These are phyloP conservation scores for Podarcis cretensis DNA, from an alignment of 2,113 vertebrate genomes.

Conservation along the genomic window DNA sequence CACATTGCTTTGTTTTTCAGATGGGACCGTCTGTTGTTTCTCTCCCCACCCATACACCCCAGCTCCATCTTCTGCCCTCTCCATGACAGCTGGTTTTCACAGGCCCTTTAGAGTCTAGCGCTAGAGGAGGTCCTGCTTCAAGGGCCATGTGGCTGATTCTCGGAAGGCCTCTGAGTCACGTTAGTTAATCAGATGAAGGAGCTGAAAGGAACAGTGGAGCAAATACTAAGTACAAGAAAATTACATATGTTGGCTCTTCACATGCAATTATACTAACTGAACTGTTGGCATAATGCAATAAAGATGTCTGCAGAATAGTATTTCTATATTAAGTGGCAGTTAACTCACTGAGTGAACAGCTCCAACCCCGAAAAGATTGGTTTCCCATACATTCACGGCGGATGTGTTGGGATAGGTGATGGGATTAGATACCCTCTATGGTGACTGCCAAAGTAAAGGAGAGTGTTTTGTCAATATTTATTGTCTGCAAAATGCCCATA, in stretches of 20 bases:
- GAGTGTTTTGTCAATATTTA: constrained; percentile 4
- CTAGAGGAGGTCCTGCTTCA: constrained; percentile 27
- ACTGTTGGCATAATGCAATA: constrained; percentile 73
- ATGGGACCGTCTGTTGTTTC: constrained; percentile 29
- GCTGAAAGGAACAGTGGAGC: constrained; percentile 70
- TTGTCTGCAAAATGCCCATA: not conserved
- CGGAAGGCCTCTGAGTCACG: constrained; percentile 71
- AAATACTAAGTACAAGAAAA: constrained; percentile 76
- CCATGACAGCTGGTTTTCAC: not conserved
- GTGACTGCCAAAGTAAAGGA: not conserved
- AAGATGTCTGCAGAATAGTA: constrained; percentile 58
- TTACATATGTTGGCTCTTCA: constrained; percentile 78
- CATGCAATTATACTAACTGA: constrained; percentile 78
- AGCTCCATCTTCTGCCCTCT: not conserved
- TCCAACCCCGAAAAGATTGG: constrained; percentile 25
- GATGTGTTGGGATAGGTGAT: not conserved
- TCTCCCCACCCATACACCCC: not conserved
- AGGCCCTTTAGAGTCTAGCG: constrained; percentile 38
- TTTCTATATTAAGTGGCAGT: constrained; percentile 59
- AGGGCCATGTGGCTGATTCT: constrained; percentile 59
- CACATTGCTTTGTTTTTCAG: not conserved
- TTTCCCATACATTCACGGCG: constrained; percentile 26
- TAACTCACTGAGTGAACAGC: constrained; percentile 49
- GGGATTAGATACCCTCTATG: not conserved
- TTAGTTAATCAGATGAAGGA: constrained; percentile 79